Percentiles rank a stretch among this genome's conserved stretches.
Evolutionary conservation across 1,140 invertebrate species (phyloP).

Genomic region (Ladona fulva): DNA sequence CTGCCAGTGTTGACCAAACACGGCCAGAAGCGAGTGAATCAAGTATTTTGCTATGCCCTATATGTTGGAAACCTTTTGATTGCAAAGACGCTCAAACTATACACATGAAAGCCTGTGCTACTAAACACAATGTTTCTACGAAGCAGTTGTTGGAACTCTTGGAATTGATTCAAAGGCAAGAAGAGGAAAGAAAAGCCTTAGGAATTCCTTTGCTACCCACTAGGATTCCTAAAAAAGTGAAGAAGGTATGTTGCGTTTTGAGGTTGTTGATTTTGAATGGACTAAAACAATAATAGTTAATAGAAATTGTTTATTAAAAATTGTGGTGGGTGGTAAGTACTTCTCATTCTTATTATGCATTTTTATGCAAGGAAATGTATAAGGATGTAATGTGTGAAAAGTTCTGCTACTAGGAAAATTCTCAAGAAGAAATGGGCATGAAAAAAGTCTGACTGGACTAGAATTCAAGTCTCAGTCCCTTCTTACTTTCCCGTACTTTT

Average conservation of each 20-base stretch:
- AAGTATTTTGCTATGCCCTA: slow-evolving; percentile 31
- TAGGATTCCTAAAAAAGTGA: background rate
- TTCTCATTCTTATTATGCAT: too few relatives aligned
- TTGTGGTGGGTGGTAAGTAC: too few relatives aligned
- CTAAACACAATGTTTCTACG: slow-evolving; percentile 37
- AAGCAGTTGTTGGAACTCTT: slow-evolving; percentile 37
- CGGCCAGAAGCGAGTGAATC: background rate
- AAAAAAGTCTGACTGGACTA: too few relatives aligned
- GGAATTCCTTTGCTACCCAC: slow-evolving; percentile 33
- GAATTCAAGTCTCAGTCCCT: too few relatives aligned
- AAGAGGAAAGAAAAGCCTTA: slow-evolving; percentile 37
- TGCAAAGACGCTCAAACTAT: slow-evolving; percentile 27
- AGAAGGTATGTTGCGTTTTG: background rate
- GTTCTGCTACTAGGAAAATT: too few relatives aligned
- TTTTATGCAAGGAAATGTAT: too few relatives aligned
- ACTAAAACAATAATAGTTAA: too few relatives aligned
- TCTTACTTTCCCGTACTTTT: too few relatives aligned
- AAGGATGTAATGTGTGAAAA: too few relatives aligned
- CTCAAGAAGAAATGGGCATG: too few relatives aligned
- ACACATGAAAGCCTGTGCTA: slow-evolving; percentile 42
- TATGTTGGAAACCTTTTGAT: slow-evolving; percentile 37
- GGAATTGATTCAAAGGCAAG: slow-evolving; percentile 38
- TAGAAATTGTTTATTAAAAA: too few relatives aligned
- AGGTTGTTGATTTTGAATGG: too few relatives aligned
- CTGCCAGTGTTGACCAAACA: background rate